Percentiles rank a stretch among this genome's conserved stretches.
Conservation (phyloP, 2,888 invertebrate genomes). For the Molorchus minor region DNA sequence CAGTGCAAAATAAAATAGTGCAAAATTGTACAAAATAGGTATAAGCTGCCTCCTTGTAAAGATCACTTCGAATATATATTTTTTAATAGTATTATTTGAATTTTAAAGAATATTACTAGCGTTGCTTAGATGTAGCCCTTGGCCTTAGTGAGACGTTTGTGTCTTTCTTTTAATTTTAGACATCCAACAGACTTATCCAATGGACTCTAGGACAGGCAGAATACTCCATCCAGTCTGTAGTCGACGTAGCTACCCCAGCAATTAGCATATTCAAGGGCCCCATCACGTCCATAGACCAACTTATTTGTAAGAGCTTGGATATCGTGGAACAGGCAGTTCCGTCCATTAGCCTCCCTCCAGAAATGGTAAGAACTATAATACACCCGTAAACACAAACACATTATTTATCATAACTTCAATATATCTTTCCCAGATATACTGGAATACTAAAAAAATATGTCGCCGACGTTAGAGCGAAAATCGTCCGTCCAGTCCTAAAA, state of each 20-base stretch:
- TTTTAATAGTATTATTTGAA: no score
- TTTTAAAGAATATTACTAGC: no score
- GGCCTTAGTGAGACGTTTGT: no score
- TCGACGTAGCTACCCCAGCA: constrained; percentile 78
- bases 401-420: background rate
- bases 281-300: constrained; percentile 74
- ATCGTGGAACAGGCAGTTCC: constrained; percentile 86
- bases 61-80: no score
- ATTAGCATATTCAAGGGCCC: constrained; percentile 78
- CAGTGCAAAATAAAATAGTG: no score
- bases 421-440: constrained; percentile 73
- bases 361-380: constrained; percentile 71
- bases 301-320: constrained; percentile 85
- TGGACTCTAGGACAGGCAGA: constrained; percentile 83
- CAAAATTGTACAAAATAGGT: no score
- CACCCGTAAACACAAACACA: background rate
- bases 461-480: constrained; percentile 64
- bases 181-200: constrained; percentile 74
- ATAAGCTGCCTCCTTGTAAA: no score
- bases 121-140: no score
- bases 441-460: constrained; percentile 82
- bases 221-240: constrained; percentile 75
- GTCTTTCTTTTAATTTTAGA: no score
- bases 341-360: constrained; percentile 82
- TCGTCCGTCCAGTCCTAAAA: constrained; percentile 75